Evolutionary conservation across 2,888 invertebrate species (phyloP).

Genomic region (Synanthedon andrenaeformis): DNA sequence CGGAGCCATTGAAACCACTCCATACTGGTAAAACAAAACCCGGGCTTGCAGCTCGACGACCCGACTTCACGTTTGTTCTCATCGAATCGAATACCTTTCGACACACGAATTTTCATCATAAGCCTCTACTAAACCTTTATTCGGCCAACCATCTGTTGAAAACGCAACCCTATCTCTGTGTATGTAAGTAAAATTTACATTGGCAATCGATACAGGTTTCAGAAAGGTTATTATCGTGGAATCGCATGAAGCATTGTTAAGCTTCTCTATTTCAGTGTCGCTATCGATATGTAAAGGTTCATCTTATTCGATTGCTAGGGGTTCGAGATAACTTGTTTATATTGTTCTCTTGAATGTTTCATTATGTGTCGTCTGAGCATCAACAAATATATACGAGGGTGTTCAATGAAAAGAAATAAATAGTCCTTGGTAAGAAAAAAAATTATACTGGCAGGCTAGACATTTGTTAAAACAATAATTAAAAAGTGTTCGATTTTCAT

Average conservation of each 20-base stretch:
- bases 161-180: constrained; percentile 7
- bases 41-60: neutral
- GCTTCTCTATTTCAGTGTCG: constrained; percentile 23
- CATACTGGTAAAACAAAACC: neutral
- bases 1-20: neutral
- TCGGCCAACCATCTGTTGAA: constrained; percentile 2
- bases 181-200: constrained; percentile 3
- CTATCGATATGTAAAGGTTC: constrained; percentile 14
- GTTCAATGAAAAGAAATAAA: too few species aligned
- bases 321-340: neutral
- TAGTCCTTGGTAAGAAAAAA: too few species aligned
- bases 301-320: constrained; percentile 3
- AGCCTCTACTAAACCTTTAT: constrained; percentile 24
- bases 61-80: constrained; percentile 22
- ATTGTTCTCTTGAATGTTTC: neutral
- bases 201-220: constrained; percentile 8
- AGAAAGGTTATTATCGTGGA: constrained; percentile 24
- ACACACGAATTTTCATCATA: constrained; percentile 33
- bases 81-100: constrained; percentile 16
- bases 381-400: too few species aligned
- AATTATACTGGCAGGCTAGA: too few species aligned
- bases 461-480: too few species aligned
- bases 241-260: constrained; percentile 27
- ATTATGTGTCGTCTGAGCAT: neutral
- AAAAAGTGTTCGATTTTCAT: too few species aligned